Base-by-base conservation (phyloP, 2,888 invertebrate genomes). In the Sicus ferrugineus region DNA sequence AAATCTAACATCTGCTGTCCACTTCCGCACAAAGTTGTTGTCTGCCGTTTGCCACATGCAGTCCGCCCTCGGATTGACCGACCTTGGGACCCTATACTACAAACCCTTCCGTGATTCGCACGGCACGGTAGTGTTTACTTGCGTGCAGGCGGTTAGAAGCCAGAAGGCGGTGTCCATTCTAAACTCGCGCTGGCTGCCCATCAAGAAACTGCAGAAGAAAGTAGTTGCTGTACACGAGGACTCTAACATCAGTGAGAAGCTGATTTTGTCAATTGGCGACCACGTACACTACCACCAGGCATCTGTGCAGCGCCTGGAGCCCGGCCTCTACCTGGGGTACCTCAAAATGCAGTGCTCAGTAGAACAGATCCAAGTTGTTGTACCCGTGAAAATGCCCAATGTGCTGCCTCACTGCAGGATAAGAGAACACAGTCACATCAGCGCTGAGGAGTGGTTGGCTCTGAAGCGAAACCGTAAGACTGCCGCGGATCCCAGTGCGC, bases 291-390 rank as follows among this genome's bases (percentile, higher is more conserved):
- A 89, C 74, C 89, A 89, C 77, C 89, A 89, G 84, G 87, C 88
- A 59, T 96, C 96, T 69, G 90, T 92, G 73, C 90, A 94, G 67
- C 93, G 92, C 77, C 86, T 98, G 62, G 89, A 92, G 2, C 90
- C 92, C 34, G 98, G 99, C 0, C 88, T 99, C 26, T 98, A 99
- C 86, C 87, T 99, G 75, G 96, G 97, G 48, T 99, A 98, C 86
- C 87, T 99, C 73, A 98, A 98, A 85, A 92, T 98, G 88, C 95
- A 96, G 83, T 96, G 96, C 76, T 97, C 97, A 1, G 95, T 98
- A 68, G 98, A 98, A 84, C 91, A 95, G 71, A 94, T 98, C 58
- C 92, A 96, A 79, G 92, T 98, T 11, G 92, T 98, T 58, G 97
- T 97, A 28, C 95, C 97, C 0, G 90, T 93, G 67, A 93, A 94